phyloP scores from a whole-genome alignment of 2,888 invertebrate genomes.

The Eledona agricola region DNA sequence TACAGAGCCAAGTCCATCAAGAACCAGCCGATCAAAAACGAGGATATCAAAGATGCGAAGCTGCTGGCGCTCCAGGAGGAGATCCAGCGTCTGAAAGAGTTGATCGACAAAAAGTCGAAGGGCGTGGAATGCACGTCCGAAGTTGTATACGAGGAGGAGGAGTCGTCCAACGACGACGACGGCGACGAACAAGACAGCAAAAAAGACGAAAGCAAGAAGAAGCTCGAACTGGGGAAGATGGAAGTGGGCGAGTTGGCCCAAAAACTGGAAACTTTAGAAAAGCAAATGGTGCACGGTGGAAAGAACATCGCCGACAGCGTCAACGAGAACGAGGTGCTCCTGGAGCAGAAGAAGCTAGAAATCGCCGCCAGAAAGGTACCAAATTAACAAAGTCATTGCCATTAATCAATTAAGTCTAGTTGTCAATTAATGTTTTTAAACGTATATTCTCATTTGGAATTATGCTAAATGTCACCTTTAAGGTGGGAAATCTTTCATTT shows the following conservation, averaged over 20 bases:
- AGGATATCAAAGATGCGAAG: constrained; percentile 98
- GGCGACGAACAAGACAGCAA: constrained; percentile 61
- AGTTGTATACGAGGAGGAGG: constrained; percentile 46
- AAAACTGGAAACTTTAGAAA: constrained; percentile 87
- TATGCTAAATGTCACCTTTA: no score
- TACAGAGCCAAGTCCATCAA: constrained; percentile 98
- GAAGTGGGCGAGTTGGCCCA: constrained; percentile 79
- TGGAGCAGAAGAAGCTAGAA: constrained; percentile 86
- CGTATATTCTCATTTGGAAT: no score
- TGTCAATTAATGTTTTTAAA: no score
- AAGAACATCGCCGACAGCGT: constrained; percentile 96
- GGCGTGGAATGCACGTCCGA: constrained; percentile 58
- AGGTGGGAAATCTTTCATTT: no score
- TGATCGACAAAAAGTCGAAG: constrained; percentile 56
- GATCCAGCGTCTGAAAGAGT: constrained; percentile 72
- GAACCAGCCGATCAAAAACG: constrained; percentile 98
- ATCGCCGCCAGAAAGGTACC: constrained; percentile 87
- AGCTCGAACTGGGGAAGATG: constrained; percentile 65
- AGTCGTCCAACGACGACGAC: constrained; percentile 43
- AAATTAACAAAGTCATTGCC: no score
- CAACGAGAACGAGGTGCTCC: constrained; percentile 88
- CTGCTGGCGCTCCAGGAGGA: constrained; percentile 93
- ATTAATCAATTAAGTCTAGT: no score
- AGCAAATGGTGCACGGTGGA: constrained; percentile 92
- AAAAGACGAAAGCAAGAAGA: constrained; percentile 61